Conservation (phyloP, 1,140 invertebrate species). For the Batillaria attramentaria region DNA sequence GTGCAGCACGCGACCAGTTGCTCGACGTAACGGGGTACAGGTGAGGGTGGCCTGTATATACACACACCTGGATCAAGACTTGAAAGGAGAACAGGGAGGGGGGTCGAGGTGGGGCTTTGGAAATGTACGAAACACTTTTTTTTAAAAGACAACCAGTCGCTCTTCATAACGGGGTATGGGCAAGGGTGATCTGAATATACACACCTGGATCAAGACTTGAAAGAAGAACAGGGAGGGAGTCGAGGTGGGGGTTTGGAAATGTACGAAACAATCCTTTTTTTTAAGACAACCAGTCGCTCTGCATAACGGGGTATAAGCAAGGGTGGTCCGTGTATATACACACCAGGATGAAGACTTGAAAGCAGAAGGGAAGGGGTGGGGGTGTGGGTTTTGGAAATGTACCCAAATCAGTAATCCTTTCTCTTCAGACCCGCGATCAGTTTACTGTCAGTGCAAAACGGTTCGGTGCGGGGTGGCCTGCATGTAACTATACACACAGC, state of each 20-base stretch:
- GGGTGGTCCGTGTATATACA: neutral
- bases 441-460: no score
- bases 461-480: no score
- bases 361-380: neutral
- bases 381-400: neutral
- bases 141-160: no score
- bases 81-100: neutral
- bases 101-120: neutral
- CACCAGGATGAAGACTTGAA: neutral
- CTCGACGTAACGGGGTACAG: neutral
- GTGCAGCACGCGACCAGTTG: neutral
- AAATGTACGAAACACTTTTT: no score
- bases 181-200: neutral
- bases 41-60: neutral
- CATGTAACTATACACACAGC: no score
- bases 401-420: no score
- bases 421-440: no score
- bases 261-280: no score
- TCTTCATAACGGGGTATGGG: neutral
- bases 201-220: neutral
- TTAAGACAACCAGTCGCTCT: no score
- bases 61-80: neutral
- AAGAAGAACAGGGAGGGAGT: neutral
- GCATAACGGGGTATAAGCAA: neutral
- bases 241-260: neutral